Evolutionary conservation across 2,113 vertebrate genomes (phyloP), one percentile per base, ranked within the genome.

Genomic region (Oenanthe oenanthe): DNA sequence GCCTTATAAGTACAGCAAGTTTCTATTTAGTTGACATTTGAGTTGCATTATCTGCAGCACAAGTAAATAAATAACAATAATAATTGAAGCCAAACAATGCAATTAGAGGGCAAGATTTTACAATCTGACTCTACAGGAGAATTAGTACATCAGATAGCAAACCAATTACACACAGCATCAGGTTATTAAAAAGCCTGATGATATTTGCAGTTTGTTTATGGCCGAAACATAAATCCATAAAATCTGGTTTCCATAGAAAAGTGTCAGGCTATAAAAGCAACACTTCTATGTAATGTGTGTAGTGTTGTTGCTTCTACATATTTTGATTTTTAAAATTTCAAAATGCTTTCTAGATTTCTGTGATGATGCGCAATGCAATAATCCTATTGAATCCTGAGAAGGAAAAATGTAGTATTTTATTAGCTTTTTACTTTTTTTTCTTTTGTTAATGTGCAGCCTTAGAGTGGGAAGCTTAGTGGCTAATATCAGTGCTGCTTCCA

Each of bases 201-300:
- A 38, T 68, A 50, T 38, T 87, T 91, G 42, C 3, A 3, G 8
- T 54, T 84, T 88, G 24, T 82, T 85, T 89, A 28, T 82, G 42
- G 43, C 17, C 22, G 63, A 75, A 89, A 34, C 3, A 21, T 56
- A 80, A 91, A 84, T 60, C 25, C 36, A 51, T 3, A 0, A 45
- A 67, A 61, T 32, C 24, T 67, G n/a, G 5, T 85, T 87, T 93
- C 29, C 9, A 6, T 0, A 25, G 31, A 61, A 43, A 17, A 31
- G 31, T 21, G 13, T 63, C 36, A 68, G 43, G 24, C 19, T 78
- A 20, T 45, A 31, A 57, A 81, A 81, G 43, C 43, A 56, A 4
- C 0, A 0, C n/a, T 77, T 2, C 0, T 28, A 1, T 45, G 17
- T 66, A 40, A n/a, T 58, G 20, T 24, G 6, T 45, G 15, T 38